Base-by-base conservation (phyloP, 2,113 vertebrate species). In the Patagioenas fasciata region DNA sequence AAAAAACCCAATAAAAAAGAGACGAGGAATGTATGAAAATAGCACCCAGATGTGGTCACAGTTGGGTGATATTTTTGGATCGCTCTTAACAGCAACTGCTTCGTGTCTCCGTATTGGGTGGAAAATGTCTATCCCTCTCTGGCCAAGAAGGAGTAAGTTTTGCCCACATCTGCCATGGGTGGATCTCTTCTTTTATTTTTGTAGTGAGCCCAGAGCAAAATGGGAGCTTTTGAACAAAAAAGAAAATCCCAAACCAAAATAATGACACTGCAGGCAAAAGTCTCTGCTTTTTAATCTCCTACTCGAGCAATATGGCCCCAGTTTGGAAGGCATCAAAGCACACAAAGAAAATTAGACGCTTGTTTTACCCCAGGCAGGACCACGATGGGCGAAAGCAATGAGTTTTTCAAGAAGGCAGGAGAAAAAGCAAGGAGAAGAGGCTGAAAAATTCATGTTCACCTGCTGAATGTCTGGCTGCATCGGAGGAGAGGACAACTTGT, bases 171-270 rank as follows among this genome's bases (percentile, higher is more conserved):
- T 92, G 50, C 77, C 85, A 62, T 93, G 95, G 92, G 95, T 92
- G 96, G 91, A 73, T 87, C 93, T 94, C 69, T 67, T 83, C 47
- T 94, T 91, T 96, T 95, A 91, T 91, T 96, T 96, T 96, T 96
- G 66, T 92, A 94, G 91, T 50, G 31, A 96, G 69, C 80, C 82
- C 69, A 66, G 44, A 87, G 88, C 91, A 93, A 93, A 96, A 96
- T 93, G 50, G 12, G 48, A 96, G 72, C 95, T 93, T 93, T 95
- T 93, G 93, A 96, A 72, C 77, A 91, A 92, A 85, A 86, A 83
- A 82, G 28, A 66, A 90, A 87, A 91, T 91, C 61, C 95, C 89
- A 91, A 81, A 92, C 91, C 88, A 93, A 93, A 96, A 61, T 92
- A 93, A 75, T 84, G 93, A 93, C 72, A 79, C 80, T 86, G 69